Base-by-base conservation (phyloP, 2,113 vertebrate species). In the Ammospiza caudacuta region DNA sequence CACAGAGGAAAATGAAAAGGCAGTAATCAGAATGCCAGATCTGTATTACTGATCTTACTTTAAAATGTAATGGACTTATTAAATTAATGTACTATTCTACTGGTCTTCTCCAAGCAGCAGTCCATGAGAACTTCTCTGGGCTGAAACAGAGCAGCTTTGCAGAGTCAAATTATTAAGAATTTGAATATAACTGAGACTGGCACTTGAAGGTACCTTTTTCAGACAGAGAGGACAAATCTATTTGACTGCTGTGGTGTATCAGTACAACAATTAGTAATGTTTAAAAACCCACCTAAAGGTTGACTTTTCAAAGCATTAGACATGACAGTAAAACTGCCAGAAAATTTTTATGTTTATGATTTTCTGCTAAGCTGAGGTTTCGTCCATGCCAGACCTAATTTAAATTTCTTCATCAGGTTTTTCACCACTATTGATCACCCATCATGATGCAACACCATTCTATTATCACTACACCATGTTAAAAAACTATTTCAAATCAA, bases 1-100 rank as follows among this genome's bases (percentile, higher is more conserved):
- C 73, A 83, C 44, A 78, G 41, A 76, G 29, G 73, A 91, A 94
- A 95, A 93, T 92, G 61, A 84, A 85, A 91, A 95, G 73, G 62
- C 52, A 80, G 43, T 46, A 79, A 94, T 91, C 77, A 87, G 54
- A 90, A 91, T 41, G 59, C 66, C 67, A 95, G 68, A 92, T 83
- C 72, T 94, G 9, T 64, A 61, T 25, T 37, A 64, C 44, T 86
- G 75, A 83, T 88, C 64, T 87, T 31, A 64, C 41, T 87, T 89
- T 57, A 88, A 59, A 94, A 85, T 24, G n/a, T 54, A n/a, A 74
- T 13, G 29, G 55, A 66, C 13, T 44, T 51, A 79, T 37, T 73
- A 74, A 74, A 78, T 67, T 72, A 63, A 23, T 33, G 46, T 15
- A 63, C 7, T 54, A 80, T 75, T 75, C 55, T 46, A 69, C 37